These are phyloP conservation scores for Brachionus calyciflorus DNA, from an alignment of 1,140 invertebrate genomes.

Conservation along the genomic window DNA sequence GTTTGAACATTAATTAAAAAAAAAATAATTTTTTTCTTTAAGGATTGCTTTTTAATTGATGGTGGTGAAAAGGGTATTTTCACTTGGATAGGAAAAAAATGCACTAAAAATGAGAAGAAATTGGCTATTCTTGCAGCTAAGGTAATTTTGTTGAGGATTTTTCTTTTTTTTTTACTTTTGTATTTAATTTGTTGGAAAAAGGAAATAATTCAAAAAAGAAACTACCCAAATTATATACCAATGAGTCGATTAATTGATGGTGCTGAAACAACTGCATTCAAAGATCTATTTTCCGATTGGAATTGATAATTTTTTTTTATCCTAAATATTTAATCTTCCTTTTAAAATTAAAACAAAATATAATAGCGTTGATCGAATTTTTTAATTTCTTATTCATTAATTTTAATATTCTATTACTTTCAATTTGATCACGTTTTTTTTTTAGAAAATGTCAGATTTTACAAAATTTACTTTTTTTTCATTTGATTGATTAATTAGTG, in stretches of 20 bases:
- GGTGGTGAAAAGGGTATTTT: slow-evolving; percentile 75
- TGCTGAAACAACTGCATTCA: slow-evolving; percentile 55
- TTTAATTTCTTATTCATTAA: too few species aligned
- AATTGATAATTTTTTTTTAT: not conserved
- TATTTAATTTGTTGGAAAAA: not conserved
- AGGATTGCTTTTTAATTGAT: slow-evolving; percentile 81
- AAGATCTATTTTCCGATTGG: slow-evolving; percentile 54
- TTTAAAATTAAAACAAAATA: too few species aligned
- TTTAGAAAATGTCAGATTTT: too few species aligned
- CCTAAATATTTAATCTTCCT: too few species aligned
- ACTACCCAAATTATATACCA: slow-evolving; percentile 75
- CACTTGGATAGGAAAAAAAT: slow-evolving; percentile 78
- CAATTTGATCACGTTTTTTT: too few species aligned
- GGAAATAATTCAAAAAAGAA: slow-evolving; percentile 69
- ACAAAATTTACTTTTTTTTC: too few species aligned
- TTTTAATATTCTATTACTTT: too few species aligned
- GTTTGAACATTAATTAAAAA: not conserved
- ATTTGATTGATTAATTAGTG: too few species aligned
- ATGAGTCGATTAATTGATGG: slow-evolving; percentile 61
- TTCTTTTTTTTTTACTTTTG: not conserved
- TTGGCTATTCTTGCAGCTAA: slow-evolving; percentile 73
- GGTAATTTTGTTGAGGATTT: slow-evolving; percentile 49
- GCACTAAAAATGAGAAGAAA: slow-evolving; percentile 72
- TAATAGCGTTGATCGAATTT: too few species aligned
- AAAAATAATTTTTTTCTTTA: slow-evolving; percentile 50